A percentile compares a stretch with the other conserved stretches of the same genome.
Conservation (phyloP, 1,140 invertebrate species). For the Drosophila insularis region DNA sequence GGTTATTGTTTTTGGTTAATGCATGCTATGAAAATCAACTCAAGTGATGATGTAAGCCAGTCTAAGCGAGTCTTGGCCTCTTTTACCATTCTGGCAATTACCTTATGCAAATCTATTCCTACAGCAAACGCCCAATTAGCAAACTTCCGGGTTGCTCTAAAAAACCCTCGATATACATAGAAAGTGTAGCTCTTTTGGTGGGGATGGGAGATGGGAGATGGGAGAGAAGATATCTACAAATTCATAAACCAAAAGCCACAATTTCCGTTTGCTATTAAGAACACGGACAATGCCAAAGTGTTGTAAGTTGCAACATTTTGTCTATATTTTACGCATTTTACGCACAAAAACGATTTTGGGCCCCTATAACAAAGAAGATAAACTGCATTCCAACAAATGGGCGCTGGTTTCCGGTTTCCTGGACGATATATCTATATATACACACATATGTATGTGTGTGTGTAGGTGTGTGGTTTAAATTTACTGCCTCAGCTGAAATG, state of each 20-base stretch:
- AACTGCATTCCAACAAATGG: slow-evolving; percentile 66
- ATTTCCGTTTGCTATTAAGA: slow-evolving; percentile 76
- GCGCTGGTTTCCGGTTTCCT: slow-evolving; percentile 75
- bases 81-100: slow-evolving; percentile 44
- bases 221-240: slow-evolving; percentile 30
- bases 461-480: slow-evolving; percentile 40
- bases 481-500: slow-evolving; percentile 46
- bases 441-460: background rate
- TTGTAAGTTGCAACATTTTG: slow-evolving; percentile 38
- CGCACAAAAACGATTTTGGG: slow-evolving; percentile 53
- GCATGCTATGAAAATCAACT: slow-evolving; percentile 47
- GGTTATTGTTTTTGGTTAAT: slow-evolving; percentile 78
- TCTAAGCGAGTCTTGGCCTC: slow-evolving; percentile 11
- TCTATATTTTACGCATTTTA: slow-evolving; percentile 66
- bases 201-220: no score
- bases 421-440: slow-evolving; percentile 36
- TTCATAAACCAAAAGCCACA: slow-evolving; percentile 64
- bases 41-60: slow-evolving; percentile 50
- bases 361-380: slow-evolving; percentile 41
- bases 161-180: background rate
- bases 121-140: slow-evolving; percentile 64
- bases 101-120: slow-evolving; percentile 63
- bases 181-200: background rate
- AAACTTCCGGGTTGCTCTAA: slow-evolving; percentile 39
- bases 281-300: slow-evolving; percentile 11